These are phyloP conservation scores for Pyrgilauda ruficollis DNA, from an alignment of 2,113 vertebrate genomes.

Conservation along the genomic window DNA sequence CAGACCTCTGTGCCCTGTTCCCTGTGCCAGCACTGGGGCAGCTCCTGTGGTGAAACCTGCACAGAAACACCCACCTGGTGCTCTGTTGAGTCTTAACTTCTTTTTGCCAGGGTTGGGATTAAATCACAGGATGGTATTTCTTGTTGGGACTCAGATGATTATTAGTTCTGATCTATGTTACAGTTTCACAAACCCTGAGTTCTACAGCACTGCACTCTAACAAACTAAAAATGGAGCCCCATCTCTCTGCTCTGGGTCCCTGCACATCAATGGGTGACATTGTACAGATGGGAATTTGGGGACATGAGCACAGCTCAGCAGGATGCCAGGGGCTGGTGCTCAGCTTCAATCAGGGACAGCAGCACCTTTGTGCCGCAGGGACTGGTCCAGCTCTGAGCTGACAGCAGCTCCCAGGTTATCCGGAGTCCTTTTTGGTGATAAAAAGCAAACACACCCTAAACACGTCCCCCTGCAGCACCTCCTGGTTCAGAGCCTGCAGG, in stretches of 20 bases:
- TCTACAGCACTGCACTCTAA: neutral
- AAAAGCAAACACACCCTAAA: fast-evolving
- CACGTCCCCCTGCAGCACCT: neutral
- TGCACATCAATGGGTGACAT: fast-evolving
- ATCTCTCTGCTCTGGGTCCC: neutral
- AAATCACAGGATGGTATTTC: neutral
- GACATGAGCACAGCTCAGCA: neutral
- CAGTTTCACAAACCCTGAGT: neutral
- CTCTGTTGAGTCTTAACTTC: neutral
- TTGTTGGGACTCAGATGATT: neutral
- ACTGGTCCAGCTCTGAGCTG: fast-evolving
- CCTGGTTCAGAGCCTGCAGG: fast-evolving
- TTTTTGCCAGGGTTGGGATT: neutral
- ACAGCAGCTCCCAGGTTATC: neutral
- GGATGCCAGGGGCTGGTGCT: neutral
- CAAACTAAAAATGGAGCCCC: neutral
- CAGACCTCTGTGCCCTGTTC: too few species aligned
- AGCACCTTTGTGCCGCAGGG: neutral
- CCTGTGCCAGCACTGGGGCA: neutral
- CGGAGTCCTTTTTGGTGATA: neutral
- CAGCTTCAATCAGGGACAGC: fast-evolving
- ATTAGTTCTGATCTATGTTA: neutral
- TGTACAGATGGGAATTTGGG: neutral
- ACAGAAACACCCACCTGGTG: fast-evolving
- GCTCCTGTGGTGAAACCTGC: neutral